phyloP scores from a whole-genome alignment of 2,113 vertebrate species.

The Chaenocephalus aceratus region DNA sequence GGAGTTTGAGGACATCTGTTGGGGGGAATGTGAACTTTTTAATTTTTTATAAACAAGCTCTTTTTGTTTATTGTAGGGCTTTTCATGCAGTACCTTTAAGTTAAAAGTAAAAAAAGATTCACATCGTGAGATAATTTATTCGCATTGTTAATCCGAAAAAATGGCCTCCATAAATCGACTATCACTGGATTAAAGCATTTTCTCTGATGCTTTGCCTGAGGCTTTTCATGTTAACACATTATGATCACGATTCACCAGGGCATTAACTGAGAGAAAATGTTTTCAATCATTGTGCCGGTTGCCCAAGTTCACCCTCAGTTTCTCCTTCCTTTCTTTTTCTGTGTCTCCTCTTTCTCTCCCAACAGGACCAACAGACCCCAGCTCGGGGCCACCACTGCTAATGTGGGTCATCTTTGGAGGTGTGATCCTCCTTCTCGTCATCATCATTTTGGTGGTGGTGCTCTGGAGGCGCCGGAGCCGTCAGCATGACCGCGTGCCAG shows the following conservation, averaged over 20 bases:
- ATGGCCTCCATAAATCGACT: no score
- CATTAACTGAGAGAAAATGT: slow-evolving; percentile 23
- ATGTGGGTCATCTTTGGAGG: slow-evolving; percentile 91
- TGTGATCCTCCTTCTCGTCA: slow-evolving; percentile 90
- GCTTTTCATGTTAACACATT: slow-evolving; percentile 19
- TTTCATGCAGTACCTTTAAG: no score
- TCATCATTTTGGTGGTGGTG: slow-evolving; percentile 87
- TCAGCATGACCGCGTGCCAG: slow-evolving; percentile 88
- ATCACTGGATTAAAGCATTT: neutral
- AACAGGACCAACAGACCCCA: slow-evolving; percentile 81
- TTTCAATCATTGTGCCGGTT: slow-evolving; percentile 2
- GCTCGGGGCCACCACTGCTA: slow-evolving; percentile 90
- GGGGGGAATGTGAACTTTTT: no score
- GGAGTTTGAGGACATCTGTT: no score
- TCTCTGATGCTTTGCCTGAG: slow-evolving; percentile 16
- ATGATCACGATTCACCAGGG: neutral
- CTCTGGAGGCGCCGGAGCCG: slow-evolving; percentile 89
- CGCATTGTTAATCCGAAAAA: no score
- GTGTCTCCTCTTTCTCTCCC: slow-evolving; percentile 41
- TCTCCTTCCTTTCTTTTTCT: slow-evolving; percentile 13
- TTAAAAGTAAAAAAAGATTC: no score
- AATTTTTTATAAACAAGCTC: no score
- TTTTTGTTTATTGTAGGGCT: no score
- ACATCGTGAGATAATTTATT: no score
- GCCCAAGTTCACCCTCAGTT: slow-evolving; percentile 15